Evolutionary conservation across 2,113 vertebrate genomes (phyloP), one percentile per base, ranked within the genome.

Genomic region (Thryonomys swinderianus): DNA sequence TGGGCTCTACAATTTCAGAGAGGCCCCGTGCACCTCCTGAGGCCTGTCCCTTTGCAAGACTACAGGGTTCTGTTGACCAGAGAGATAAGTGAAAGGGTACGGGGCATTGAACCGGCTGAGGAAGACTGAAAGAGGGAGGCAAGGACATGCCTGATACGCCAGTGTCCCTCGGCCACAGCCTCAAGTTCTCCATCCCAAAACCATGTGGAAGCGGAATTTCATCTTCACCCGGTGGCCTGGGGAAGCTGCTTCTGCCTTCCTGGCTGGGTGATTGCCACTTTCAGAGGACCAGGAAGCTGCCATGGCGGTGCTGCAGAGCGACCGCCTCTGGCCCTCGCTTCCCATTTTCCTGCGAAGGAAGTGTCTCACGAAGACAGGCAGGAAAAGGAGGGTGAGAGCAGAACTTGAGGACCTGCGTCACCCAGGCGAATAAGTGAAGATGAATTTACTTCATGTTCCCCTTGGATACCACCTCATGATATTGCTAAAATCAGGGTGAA

Each of bases 231-330:
- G 18, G 4, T 27, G 42, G 34, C 48, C 27, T 11, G 12, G 37
- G 27, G 64, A 37, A 84, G 20, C 42, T 8, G 30, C n/a, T 76
- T 78, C 53, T 2, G 1, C 48, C 42, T 73, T 61, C 66, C 40
- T 27, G 5, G 12, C 40, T 59, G 32, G 53, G 74, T 17, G 18
- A 37, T 55, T 25, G 32, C 64, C 1, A 21, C 42, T 76, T 32
- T 89, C 2, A 1, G 40, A n/a, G 37, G 14, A 2, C 9, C 2
- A 32, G 32, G 30, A 81, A 23, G n/a, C 62, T 87, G 34, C n/a
- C 18, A 0, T 23, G 42, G 51, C 0, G 1, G 37, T 0, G 0
- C 4, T 6, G 25, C 42, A 80, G 32, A 64, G 0, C 1, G 0
- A 2, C 9, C 85, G 79, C 1, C 0, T 76, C 88, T 66, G 45